phyloP scores from a whole-genome alignment of 2,888 invertebrate genomes.

The Deilephila elpenor region DNA sequence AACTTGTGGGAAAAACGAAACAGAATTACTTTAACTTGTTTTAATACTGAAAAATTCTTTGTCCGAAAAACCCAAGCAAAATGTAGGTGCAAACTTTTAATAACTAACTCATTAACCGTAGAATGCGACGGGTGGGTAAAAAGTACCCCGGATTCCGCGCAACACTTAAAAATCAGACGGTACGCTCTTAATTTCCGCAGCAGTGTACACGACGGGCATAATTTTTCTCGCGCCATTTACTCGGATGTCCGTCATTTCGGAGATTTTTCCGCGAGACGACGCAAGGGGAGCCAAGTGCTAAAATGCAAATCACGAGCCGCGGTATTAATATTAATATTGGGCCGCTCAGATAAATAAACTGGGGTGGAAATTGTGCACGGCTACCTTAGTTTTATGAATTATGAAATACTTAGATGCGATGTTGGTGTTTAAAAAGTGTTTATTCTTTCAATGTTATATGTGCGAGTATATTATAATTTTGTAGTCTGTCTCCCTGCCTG shows the following conservation, averaged over 20 bases:
- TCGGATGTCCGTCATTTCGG: constrained; percentile 74
- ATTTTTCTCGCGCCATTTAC: constrained; percentile 81
- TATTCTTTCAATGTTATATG: not conserved
- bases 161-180: constrained; percentile 33
- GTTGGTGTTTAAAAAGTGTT: not conserved
- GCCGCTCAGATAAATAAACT: constrained; percentile 53
- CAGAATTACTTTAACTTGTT: not conserved
- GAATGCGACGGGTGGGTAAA: constrained; percentile 41
- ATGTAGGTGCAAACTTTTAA: constrained; percentile 30
- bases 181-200: constrained; percentile 61
- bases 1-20: not conserved
- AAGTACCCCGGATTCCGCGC: constrained; percentile 41
- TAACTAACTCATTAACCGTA: constrained; percentile 43
- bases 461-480: no score
- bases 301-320: constrained; percentile 73
- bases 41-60: not conserved
- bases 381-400: constrained; percentile 41
- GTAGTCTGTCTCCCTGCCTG: no score
- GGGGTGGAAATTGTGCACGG: constrained; percentile 54
- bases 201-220: constrained; percentile 61
- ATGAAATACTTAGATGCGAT: constrained; percentile 9
- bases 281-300: constrained; percentile 57
- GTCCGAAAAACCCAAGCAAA: constrained; percentile 1
- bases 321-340: constrained; percentile 72
- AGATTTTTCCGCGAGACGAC: constrained; percentile 66